Evolutionary conservation across 2,797 vertebrate genomes (phyloP), one percentile per base, ranked within the genome.

Genomic region (Syngnathus acus): DNA sequence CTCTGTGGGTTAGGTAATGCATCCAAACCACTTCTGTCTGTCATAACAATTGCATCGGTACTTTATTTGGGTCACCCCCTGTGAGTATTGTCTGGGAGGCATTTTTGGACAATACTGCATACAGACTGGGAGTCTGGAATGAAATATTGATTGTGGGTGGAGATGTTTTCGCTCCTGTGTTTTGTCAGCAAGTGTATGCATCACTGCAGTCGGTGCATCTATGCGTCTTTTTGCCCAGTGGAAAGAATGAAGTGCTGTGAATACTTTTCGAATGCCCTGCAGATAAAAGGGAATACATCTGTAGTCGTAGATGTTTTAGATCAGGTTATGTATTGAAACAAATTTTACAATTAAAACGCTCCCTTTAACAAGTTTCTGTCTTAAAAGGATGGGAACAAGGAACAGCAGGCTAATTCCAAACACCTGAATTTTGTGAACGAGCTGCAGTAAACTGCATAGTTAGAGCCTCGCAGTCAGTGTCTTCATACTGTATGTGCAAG

Each of bases 81-180:
- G 48, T 42, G 65, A 71, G 74, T 69, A 39, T 65, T 51, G 54
- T 69, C 75, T 78, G 62, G 5, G n/a, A 72, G 70, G 72, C 67
- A 10, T 68, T 58, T 72, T 71, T 37, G 17, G 60, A 67, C 70
- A 40, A 19, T 50, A 39, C 13, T 45, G 21, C 48, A 57, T 50
- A 19, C 68, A 53, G 68, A 65, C 68, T 51, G 43, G 68, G 48
- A 37, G 68, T 65, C 55, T 73, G 71, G 71, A 66, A 81, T 84
- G 74, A 85, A 82, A 82, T 78, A 86, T 83, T 85, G 84, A 86
- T 84, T 55, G 19, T 65, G 59, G 69, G 66, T 81, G 73, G 75
- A 86, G 77, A 80, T 75, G 80, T 83, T 81, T 85, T 69, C 23
- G 55, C 54, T 66, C 65, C 64, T 74, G 67, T 59, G 14, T 77